Conservation (phyloP, 2,888 invertebrate species). For the Neoitamus cyanurus region DNA sequence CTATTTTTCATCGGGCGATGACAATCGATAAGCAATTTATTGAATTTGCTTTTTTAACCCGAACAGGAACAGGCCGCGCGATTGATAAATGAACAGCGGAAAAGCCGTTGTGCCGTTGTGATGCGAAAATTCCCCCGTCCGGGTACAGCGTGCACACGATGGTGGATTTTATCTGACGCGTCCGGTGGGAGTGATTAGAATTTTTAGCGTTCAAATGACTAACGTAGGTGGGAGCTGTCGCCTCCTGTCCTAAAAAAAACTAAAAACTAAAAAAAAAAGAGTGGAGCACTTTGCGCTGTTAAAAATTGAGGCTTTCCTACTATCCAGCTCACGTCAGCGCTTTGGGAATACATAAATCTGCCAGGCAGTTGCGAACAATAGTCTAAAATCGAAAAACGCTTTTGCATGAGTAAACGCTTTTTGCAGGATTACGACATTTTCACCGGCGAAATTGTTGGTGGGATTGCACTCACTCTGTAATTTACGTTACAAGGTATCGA, state of each 20-base stretch:
- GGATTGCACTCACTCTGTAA: background rate
- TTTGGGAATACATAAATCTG: background rate
- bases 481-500: background rate
- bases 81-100: background rate
- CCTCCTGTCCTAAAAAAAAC: too few relatives aligned
- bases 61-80: background rate
- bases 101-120: background rate
- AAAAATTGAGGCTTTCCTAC: background rate
- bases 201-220: background rate
- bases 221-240: background rate
- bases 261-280: background rate
- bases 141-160: background rate
- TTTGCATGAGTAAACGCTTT: background rate
- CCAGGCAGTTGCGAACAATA: background rate
- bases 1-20: background rate
- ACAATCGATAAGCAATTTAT: slow-evolving; percentile 27
- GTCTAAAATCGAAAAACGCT: background rate
- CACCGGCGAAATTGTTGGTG: background rate
- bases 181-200: background rate
- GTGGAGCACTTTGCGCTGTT: background rate
- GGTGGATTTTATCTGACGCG: background rate
- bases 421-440: background rate
- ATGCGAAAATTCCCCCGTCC: background rate
- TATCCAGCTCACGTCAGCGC: background rate
- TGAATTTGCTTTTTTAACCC: slow-evolving; percentile 8